Evolutionary conservation across 2,888 invertebrate genomes (phyloP).

Genomic region (Entomobrya proxima): DNA sequence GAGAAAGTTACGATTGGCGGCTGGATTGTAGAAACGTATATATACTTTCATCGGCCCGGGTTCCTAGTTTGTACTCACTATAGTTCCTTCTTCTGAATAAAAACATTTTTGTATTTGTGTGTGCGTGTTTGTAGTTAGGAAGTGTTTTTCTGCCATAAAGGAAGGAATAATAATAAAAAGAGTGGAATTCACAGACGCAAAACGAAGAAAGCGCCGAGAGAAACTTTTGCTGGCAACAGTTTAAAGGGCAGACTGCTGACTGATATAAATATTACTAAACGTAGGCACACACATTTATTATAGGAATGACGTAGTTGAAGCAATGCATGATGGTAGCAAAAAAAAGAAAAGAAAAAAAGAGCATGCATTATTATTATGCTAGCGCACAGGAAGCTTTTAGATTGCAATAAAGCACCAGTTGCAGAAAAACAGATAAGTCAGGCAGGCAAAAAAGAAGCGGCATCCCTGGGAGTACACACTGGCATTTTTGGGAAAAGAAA

Average conservation of each 20-base stretch:
- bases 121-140: conserved; percentile 14
- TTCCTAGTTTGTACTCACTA: neutral
- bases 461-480: neutral
- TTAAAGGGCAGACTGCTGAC: conserved; percentile 22
- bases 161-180: conserved; percentile 52
- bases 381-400: neutral
- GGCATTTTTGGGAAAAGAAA: conserved; percentile 23
- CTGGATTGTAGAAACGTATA: neutral
- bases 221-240: conserved; percentile 33
- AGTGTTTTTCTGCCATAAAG: conserved; percentile 39
- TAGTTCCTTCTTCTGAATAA: neutral
- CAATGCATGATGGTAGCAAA: neutral
- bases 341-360: neutral
- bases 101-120: neutral
- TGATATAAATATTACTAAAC: conserved; percentile 3
- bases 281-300: conserved; percentile 18
- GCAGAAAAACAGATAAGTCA: conserved; percentile 61
- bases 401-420: conserved; percentile 58
- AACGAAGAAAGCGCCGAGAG: neutral
- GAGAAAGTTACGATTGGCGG: conserved; percentile 1
- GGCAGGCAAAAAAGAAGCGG: conserved; percentile 16
- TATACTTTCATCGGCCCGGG: too few relatives aligned
- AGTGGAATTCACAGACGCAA: conserved; percentile 43
- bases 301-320: conserved; percentile 2
- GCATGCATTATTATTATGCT: neutral